Evolutionary conservation across 1,140 invertebrate species (phyloP), one percentile per base, ranked within the genome.

Genomic region (Oryzaephilus surinamensis): DNA sequence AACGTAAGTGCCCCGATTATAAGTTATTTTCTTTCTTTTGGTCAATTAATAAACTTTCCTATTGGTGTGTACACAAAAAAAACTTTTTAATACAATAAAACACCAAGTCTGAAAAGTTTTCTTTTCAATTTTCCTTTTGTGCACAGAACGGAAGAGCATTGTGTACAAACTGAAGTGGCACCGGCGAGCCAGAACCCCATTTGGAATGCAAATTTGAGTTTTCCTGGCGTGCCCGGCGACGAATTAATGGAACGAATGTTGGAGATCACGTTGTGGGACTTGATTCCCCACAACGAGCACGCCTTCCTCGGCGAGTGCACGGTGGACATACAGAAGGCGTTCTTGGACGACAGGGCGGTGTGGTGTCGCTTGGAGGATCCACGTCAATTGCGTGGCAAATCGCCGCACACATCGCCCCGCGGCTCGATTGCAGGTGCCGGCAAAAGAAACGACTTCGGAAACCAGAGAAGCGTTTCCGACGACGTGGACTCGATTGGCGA

Each of bases 181-280:
- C 83, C 84, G 38, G 77, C 82, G 6, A 82, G 82, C 1, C 82
- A 81, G 52, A 86, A 83, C 58, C 86, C 87, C 5, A 81, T 87
- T 29, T 92, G 86, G 87, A 90, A 91, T 54, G 84, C 86, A 10
- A 90, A 84, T n/a, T 65, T 90, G 12, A 81, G 81, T 34, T 86
- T 90, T 57, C 69, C 76, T 1, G 78, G 80, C 14, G 74, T 88
- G 11, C 75, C 76, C 18, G 81, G 77, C 1, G 84, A 88, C 43
- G 73, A 81, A 49, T 62, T 89, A 17, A 77, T 84, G 57, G 81
- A 85, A 29, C 75, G 79, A 38, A 75, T 78, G 10, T 71, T 94
- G 15, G 87, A 91, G 54, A 79, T 90, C 3, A 86, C 86, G 4
- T 65, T 93, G 3, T 94, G 89, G 88, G 87, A 90, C 58, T 72